Evolutionary conservation across 2,113 vertebrate genomes (phyloP).

Genomic region (Anolis carolinensis): DNA sequence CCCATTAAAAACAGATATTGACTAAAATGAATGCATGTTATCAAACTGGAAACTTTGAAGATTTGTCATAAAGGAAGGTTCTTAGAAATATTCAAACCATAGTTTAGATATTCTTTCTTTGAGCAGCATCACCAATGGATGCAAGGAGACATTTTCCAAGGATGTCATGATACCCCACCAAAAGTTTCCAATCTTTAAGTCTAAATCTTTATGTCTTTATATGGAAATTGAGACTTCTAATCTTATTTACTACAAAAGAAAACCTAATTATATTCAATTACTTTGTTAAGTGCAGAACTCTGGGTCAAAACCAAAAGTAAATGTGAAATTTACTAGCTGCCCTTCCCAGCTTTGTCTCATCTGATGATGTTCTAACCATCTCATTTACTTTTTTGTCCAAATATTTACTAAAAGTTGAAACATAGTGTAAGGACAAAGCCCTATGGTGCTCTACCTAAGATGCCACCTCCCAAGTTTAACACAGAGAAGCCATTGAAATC

Average conservation of each 20-base stretch:
- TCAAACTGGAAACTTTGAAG: background rate
- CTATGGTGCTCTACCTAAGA: background rate
- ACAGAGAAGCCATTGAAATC: no score
- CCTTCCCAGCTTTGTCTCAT: background rate
- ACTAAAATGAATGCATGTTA: no score
- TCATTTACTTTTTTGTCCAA: background rate
- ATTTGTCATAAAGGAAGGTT: no score
- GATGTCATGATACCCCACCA: background rate
- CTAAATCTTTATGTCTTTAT: constrained; percentile 42
- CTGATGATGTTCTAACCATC: background rate
- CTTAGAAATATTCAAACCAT: background rate
- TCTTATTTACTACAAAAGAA: background rate
- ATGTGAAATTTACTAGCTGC: background rate
- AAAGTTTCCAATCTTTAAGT: constrained; percentile 39
- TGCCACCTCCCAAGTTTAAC: no score
- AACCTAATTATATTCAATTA: background rate
- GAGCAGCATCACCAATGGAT: constrained; percentile 16
- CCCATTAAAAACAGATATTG: no score
- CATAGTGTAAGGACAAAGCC: background rate
- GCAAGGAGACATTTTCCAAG: constrained; percentile 25
- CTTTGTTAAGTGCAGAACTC: background rate
- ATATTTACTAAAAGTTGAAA: background rate
- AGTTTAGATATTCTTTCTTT: constrained; percentile 27
- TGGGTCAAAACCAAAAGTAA: background rate
- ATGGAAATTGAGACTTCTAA: constrained; percentile 21